phyloP scores from a whole-genome alignment of 2,113 vertebrate genomes.

The Grantiella picta region DNA sequence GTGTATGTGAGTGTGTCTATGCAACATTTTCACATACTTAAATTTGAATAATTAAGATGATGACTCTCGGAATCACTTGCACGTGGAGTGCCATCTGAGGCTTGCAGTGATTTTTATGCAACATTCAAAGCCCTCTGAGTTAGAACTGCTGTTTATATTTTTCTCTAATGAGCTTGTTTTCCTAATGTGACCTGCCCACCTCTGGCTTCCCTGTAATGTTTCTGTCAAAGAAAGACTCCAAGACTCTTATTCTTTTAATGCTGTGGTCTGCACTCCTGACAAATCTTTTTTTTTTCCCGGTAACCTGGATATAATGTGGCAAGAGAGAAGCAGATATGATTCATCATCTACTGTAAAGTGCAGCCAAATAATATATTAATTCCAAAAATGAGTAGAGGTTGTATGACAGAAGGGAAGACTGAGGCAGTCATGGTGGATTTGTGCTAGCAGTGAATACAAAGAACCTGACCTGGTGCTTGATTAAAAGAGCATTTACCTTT shows the following conservation, averaged over 20 bases:
- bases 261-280: slow-evolving; percentile 16
- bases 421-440: neutral
- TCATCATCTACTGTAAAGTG: slow-evolving; percentile 39
- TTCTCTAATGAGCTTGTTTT: neutral
- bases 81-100: neutral
- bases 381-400: neutral
- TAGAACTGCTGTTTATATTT: neutral
- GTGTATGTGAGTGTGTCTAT: neutral
- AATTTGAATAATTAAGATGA: neutral
- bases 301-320: neutral
- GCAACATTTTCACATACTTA: neutral
- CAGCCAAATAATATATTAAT: slow-evolving; percentile 4
- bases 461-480: neutral
- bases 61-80: neutral
- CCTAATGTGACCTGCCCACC: neutral
- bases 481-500: neutral
- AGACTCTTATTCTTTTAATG: slow-evolving; percentile 10
- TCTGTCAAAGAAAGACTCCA: neutral
- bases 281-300: slow-evolving; percentile 31
- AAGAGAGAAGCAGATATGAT: slow-evolving; percentile 51
- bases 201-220: neutral
- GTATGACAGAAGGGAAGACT: neutral
- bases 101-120: neutral
- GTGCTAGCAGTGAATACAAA: neutral
- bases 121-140: neutral